Evolutionary conservation across 2,797 vertebrate genomes (phyloP), one percentile per base, ranked within the genome.

Genomic region (Acrocephalus scirpaceus): DNA sequence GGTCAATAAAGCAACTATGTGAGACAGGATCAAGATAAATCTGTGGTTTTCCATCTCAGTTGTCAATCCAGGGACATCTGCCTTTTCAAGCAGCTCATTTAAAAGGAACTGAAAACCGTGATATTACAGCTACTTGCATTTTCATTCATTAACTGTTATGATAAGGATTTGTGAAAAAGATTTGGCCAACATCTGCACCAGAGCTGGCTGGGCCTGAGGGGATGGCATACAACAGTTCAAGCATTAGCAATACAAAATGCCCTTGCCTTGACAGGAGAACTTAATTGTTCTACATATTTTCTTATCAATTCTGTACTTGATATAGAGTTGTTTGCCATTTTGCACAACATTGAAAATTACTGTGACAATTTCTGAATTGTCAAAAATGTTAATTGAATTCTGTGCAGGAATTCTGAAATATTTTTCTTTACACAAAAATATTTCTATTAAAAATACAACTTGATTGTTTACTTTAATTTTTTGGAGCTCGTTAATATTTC

Each of bases 21-120:
- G 69, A 90, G 74, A 69, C 21, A 75, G 16, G 64, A 92, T 44
- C 23, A 84, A 75, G 66, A 81, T 69, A 75, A 90, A 72, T 65
- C 13, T 71, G 21, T 38, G 15, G 0, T 36, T 90, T 78, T 78
- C 45, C 38, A 38, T 45, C n/a, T 82, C 44, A 44, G 10, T 51
- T 92, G 38, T 78, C 51, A 65, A n/a, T 73, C 26, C 5, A 7
- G 23, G 15, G 36, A 54, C 0, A 1, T 36, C 38, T 74, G 27
- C 17, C 75, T 62, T 83, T 80, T 54, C 42, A 61, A 69, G n/a
- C 3, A 58, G 20, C 20, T 90, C 44, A 32, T 92, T 86, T 94
- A 42, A 82, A 60, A 77, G 16, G 23, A 87, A 23, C 11, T 38
- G 32, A 79, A 79, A 67, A 18, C 45, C 11, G 8, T n/a, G 16